These are phyloP conservation scores for Oreocharis arfaki DNA, from an alignment of 2,113 vertebrate species.

Conservation along the genomic window DNA sequence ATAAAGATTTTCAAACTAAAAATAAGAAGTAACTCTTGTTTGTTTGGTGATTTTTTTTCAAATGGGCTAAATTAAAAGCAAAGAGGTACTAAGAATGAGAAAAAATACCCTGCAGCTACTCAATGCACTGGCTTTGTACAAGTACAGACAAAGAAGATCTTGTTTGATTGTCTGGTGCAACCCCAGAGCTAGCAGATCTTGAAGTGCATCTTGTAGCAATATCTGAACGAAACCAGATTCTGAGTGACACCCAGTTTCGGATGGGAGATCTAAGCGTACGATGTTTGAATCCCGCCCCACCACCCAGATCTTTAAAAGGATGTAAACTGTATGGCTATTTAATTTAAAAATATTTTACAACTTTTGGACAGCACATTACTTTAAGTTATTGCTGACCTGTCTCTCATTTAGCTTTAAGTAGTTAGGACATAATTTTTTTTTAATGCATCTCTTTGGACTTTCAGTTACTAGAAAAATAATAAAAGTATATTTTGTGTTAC, in stretches of 20 bases:
- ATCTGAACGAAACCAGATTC: background rate
- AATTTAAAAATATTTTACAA: background rate
- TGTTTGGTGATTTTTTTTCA: background rate
- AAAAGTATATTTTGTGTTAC: background rate
- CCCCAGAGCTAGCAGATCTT: background rate
- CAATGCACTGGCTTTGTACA: background rate
- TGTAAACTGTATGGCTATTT: background rate
- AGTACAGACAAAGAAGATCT: background rate
- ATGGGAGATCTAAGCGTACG: rapidly evolving
- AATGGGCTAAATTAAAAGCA: background rate
- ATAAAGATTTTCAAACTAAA: background rate
- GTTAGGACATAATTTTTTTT: background rate
- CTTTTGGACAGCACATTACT: background rate
- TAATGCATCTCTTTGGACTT: background rate
- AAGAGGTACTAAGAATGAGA: background rate
- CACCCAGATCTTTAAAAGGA: background rate
- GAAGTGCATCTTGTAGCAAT: background rate
- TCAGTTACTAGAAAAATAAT: background rate
- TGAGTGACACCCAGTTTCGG: background rate
- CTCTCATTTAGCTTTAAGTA: background rate
- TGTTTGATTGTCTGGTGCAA: background rate
- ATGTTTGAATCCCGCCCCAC: rapidly evolving
- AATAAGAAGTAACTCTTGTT: background rate
- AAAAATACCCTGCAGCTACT: background rate
- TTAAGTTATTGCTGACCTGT: background rate